phyloP scores from a whole-genome alignment of 2,113 vertebrate species.

The Rutilus rutilus region DNA sequence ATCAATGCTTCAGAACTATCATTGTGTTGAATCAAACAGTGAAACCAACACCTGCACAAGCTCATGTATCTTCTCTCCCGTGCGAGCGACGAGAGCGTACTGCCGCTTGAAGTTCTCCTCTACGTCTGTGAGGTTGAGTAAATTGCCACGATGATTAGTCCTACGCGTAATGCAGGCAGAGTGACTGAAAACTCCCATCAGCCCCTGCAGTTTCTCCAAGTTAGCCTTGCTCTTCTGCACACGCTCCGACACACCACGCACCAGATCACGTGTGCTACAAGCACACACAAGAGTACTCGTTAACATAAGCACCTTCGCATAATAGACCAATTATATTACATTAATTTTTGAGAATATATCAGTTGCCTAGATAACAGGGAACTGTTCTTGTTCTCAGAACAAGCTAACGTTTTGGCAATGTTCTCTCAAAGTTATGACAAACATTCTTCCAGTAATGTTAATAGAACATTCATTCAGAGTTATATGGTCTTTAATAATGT shows the following conservation, averaged over 20 bases:
- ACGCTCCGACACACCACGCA: conserved; percentile 67
- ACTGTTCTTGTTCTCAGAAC: no score
- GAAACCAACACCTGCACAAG: conserved; percentile 44
- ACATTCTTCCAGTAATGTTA: no score
- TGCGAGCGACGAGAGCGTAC: conserved; percentile 64
- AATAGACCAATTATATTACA: background rate
- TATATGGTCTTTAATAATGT: no score
- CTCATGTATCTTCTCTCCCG: conserved; percentile 69
- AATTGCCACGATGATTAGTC: conserved; percentile 54
- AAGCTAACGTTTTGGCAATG: no score
- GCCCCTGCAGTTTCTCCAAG: conserved; percentile 69
- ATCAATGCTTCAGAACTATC: conserved; percentile 1
- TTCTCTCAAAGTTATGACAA: no score
- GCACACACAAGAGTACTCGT: background rate
- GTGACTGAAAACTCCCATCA: conserved; percentile 70
- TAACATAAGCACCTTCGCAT: background rate
- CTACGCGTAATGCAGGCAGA: conserved; percentile 68
- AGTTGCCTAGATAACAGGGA: background rate
- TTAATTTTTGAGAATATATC: background rate
- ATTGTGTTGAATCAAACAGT: conserved; percentile 34
- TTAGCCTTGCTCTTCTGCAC: conserved; percentile 77
- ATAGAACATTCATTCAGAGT: no score
- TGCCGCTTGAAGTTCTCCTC: conserved; percentile 69
- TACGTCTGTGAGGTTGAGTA: conserved; percentile 69
- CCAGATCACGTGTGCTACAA: conserved; percentile 36